A percentile compares a stretch with the other conserved stretches of the same genome.
These are phyloP conservation scores for Baryphthengus martii DNA, from an alignment of 2,113 vertebrate genomes.

Conservation along the genomic window DNA sequence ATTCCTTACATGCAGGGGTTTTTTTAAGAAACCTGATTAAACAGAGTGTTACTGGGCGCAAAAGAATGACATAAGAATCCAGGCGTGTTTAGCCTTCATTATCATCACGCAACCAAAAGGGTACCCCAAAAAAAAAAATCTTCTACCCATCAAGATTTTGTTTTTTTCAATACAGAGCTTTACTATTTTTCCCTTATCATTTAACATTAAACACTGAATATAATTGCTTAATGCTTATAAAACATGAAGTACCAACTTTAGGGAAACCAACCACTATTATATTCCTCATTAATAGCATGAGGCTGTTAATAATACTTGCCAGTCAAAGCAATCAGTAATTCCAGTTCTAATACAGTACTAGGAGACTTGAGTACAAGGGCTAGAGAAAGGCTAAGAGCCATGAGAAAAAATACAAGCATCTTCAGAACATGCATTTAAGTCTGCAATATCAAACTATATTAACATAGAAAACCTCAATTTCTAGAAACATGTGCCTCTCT, in stretches of 20 bases:
- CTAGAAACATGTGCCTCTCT: not conserved
- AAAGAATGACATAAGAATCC: not conserved
- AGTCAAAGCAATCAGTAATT: not conserved
- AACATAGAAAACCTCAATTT: not conserved
- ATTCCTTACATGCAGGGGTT: not conserved
- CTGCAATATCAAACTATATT: not conserved
- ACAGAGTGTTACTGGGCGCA: not conserved
- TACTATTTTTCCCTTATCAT: not conserved
- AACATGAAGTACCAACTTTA: not conserved
- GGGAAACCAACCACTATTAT: not conserved
- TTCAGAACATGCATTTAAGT: not conserved
- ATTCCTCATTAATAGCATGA: not conserved
- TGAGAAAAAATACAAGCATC: not conserved
- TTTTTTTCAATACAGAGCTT: not conserved
- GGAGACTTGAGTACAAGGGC: not conserved
- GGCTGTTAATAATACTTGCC: not conserved
- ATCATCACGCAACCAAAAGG: not conserved
- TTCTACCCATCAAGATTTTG: not conserved
- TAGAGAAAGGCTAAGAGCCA: not conserved
- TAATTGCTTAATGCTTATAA: not conserved
- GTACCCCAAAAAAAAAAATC: not conserved
- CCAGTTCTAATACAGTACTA: not conserved
- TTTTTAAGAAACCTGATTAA: not conserved
- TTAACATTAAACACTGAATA: not conserved
- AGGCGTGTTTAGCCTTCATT: not conserved